Base-by-base conservation (phyloP, 2,797 vertebrate genomes). In the Trematomus bernacchii region DNA sequence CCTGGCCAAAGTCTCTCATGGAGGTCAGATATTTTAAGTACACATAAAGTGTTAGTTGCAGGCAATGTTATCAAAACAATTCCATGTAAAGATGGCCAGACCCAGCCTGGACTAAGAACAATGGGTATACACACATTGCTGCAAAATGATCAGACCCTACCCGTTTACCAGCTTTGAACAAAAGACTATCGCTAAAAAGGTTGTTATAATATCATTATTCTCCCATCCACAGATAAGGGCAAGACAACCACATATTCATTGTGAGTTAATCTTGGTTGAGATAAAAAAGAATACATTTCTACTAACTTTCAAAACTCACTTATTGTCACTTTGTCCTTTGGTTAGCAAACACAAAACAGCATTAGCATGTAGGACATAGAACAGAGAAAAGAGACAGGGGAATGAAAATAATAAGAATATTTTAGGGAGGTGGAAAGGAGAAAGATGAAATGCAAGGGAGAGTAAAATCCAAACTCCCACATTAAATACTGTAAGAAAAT, bases 401-500 rank as follows among this genome's bases (percentile, higher is more conserved):
- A 76, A 62, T 7, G 27, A 69, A 51, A 74, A 58, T 57, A 70
- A 68, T 14, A n/a, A 4, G 10, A 53, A 21, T 42, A 66, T 79
- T 53, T 73, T 4, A 48, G 52, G 63, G 60, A 62, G 52, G 43
- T 66, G 48, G 51, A 79, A 42, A 70, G 57, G 46, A 77, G 58
- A 30, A 21, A 4, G 5, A 57, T 48, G 33, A 47, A 75, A 68
- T 50, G 43, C 10, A 50, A 57, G 47, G 44, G 21, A 71, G 59
- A 16, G 27, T 18, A 73, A n/a, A 62, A 73, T 60, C 48, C 42
- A 71, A 82, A 66, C 18, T 6, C 23, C 9, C 15, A 61, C 60
- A 77, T 68, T 79, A 82, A 78, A 82, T 61, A 51, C 65, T 54
- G 8, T 30, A 51, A 70, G 40, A 67, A 63, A 76, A 75, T 16